These are phyloP conservation scores for Orthochromis indermauri DNA, from an alignment of 2,113 vertebrate species.

Conservation along the genomic window DNA sequence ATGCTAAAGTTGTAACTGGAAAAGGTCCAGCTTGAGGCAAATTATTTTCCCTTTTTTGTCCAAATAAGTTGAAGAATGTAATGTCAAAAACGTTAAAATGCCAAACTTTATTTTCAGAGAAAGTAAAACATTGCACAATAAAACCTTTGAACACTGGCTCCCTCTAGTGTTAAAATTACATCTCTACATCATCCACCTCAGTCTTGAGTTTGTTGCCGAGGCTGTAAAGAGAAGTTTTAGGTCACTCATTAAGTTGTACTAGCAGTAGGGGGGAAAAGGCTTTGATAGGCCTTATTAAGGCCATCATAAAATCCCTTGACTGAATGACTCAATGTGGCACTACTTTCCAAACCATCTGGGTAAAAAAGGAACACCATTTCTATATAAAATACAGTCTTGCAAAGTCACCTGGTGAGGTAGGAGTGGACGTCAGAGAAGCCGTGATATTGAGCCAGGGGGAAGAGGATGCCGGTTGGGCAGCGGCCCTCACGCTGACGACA, in stretches of 20 bases:
- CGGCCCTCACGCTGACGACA: slow-evolving; percentile 71
- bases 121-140: neutral
- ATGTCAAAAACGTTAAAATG: neutral
- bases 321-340: neutral
- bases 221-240: slow-evolving; percentile 25
- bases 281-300: neutral
- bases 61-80: neutral
- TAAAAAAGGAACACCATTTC: accelerated
- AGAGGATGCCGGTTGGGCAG: slow-evolving; percentile 73
- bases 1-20: no score
- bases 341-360: neutral
- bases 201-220: slow-evolving; percentile 56
- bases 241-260: neutral
- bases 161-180: slow-evolving; percentile 2
- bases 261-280: accelerated
- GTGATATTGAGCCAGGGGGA: slow-evolving; percentile 70
- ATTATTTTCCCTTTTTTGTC: slow-evolving; percentile 16
- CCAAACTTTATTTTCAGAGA: neutral
- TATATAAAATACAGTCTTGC: neutral
- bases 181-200: slow-evolving; percentile 2
- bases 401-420: slow-evolving; percentile 69
- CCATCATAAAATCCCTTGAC: accelerated
- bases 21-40: slow-evolving; percentile 4
- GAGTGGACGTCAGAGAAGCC: slow-evolving; percentile 75
- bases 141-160: neutral